A percentile compares a stretch with the other conserved stretches of the same genome.
Evolutionary conservation across 2,888 invertebrate species (phyloP).

Genomic region (Bedellia somnulentella): DNA sequence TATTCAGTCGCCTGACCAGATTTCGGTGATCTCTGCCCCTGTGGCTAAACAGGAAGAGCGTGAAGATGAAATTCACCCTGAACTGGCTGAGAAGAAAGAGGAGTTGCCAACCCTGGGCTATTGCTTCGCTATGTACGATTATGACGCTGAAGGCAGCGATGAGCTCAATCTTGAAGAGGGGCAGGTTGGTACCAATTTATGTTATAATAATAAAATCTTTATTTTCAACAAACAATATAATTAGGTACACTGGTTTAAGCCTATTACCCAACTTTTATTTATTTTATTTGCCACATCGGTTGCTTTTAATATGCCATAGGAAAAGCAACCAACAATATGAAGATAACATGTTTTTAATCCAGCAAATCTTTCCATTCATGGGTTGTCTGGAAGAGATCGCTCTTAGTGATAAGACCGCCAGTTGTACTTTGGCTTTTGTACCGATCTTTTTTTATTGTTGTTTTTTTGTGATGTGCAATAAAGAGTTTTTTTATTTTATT

Average conservation of each 20-base stretch:
- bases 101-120: conserved; percentile 47
- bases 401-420: no score
- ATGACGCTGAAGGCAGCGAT: conserved; percentile 87
- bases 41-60: conserved; percentile 40
- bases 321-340: no score
- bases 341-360: no score
- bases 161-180: conserved; percentile 92
- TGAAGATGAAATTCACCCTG: conserved; percentile 10
- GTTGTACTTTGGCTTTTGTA: no score
- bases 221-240: not conserved
- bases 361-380: no score
- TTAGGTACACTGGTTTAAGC: not conserved
- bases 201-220: not conserved
- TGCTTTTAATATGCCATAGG: no score
- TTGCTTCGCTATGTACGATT: conserved; percentile 91
- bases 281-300: not conserved
- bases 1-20: conserved; percentile 72
- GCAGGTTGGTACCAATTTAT: no score
- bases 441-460: no score
- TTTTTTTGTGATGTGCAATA: no score
- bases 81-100: conserved; percentile 15
- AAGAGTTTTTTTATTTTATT: no score
- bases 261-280: not conserved
- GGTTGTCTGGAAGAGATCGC: no score
- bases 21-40: conserved; percentile 67